These are phyloP conservation scores for Thymelicus sylvestris DNA, from an alignment of 2,888 invertebrate genomes.

Conservation along the genomic window DNA sequence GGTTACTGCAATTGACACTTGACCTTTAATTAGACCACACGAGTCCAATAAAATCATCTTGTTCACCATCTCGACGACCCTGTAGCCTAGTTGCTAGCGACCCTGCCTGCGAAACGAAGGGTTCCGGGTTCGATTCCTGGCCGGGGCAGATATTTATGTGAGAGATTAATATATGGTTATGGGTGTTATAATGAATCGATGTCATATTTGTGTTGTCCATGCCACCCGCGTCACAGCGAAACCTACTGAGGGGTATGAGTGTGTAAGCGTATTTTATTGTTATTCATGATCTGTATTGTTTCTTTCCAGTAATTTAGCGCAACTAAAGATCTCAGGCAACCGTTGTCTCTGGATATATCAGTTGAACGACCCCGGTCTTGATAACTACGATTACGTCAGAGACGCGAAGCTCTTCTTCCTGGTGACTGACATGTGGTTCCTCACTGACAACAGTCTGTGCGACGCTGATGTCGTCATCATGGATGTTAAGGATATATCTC, in stretches of 20 bases:
- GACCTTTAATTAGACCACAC: background rate
- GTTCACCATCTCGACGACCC: background rate
- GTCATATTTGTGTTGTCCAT: too few species aligned
- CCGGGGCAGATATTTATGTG: too few species aligned
- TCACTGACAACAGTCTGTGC: constrained; percentile 53
- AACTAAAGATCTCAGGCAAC: constrained; percentile 57
- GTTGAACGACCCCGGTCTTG: constrained; percentile 73
- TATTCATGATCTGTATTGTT: too few species aligned
- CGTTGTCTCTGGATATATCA: constrained; percentile 73
- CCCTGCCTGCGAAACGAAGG: too few species aligned
- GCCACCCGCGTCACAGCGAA: too few species aligned
- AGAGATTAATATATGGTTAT: too few species aligned
- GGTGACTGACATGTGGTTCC: constrained; percentile 63
- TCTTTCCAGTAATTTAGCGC: constrained; percentile 62
- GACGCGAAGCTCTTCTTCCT: constrained; percentile 68
- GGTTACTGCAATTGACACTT: background rate
- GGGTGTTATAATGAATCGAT: too few species aligned
- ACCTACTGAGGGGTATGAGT: too few species aligned
- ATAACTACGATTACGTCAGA: constrained; percentile 65
- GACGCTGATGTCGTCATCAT: constrained; percentile 65
- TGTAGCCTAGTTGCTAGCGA: too few species aligned
- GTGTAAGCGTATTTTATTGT: too few species aligned
- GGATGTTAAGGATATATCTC: constrained; percentile 69
- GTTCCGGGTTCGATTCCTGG: too few species aligned
- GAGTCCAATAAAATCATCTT: background rate